Evolutionary conservation across 2,113 vertebrate species (phyloP), one percentile per base, ranked within the genome.

Genomic region (Perca flavescens): DNA sequence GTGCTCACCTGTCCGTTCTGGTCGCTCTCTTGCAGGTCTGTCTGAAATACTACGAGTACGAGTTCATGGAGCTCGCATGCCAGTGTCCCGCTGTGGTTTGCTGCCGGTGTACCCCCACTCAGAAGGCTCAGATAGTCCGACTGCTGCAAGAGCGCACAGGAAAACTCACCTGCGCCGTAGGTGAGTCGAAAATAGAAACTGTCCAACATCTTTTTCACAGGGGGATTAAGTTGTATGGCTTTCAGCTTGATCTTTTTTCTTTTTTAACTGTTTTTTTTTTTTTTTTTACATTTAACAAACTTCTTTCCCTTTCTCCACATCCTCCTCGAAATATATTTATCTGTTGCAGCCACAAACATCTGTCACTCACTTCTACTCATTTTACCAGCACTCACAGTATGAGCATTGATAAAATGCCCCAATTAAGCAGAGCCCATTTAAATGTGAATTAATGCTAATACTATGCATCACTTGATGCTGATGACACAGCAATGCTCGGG

Each of bases 11-110:
- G 6, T 6, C 21, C 2, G 1, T 73, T 50, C 2, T 73, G 1
- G 40, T 69, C 13, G 12, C 0, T 79, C 73, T 80, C n/a, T 73
- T 62, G 50, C 90, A 99, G 98, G 97, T 99, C 3, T 99, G 98
- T 88, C 95, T 99, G 74, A 99, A 98, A 88, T 99, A 97, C 92
- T 99, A 99, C 0, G 98, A 99, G 92, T 98, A 96, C 1, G 98
- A 99, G 92, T 98, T 99, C 91, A 99, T 99, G 98, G 98, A 99
- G 92, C 94, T 99, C 71, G 98, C 97, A 0, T 99, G 98, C 86
- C 98, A 99, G 95, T 97, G 97, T 91, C 98, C 98, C 0, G 97
- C 98, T 0, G 98, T 99, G 3, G 97, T 99, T 40, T 99, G 98
- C 95, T 99, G 98, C 82, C 96, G 98, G 69, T 99, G 98, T 0